These are phyloP conservation scores for Heterotilapia buettikoferi DNA, from an alignment of 2,113 vertebrate species.

Conservation along the genomic window DNA sequence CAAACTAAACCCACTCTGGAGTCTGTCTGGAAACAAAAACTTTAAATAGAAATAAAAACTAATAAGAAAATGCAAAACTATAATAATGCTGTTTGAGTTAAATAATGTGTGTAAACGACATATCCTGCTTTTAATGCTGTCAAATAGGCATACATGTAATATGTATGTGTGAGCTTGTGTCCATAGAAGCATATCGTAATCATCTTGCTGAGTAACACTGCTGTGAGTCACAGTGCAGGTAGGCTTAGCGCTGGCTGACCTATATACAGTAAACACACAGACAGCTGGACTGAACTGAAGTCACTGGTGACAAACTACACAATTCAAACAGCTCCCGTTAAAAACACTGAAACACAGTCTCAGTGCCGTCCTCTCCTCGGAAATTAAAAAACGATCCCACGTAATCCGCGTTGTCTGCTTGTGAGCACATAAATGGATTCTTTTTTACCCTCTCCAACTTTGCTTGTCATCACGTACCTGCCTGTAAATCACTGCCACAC, in stretches of 20 bases:
- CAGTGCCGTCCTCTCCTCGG: background rate
- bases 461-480: background rate
- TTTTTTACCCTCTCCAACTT: background rate
- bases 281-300: conserved; percentile 27
- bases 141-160: background rate
- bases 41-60: background rate
- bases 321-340: background rate
- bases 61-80: background rate
- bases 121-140: background rate
- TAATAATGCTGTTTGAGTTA: background rate
- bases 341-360: conserved; percentile 4
- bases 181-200: background rate
- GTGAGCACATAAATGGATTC: conserved; percentile 18
- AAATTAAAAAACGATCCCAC: conserved; percentile 7
- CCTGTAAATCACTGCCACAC: background rate
- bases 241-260: conserved; percentile 55
- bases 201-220: conserved; percentile 21
- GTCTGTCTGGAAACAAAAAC: background rate
- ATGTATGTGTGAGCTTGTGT: background rate
- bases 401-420: conserved; percentile 12
- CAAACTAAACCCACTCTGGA: background rate
- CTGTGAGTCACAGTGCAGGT: conserved; percentile 42
- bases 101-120: background rate
- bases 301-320: background rate
- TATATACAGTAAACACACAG: conserved; percentile 22